Evolutionary conservation across 2,797 vertebrate genomes (phyloP).

Genomic region (Eleutherodactylus coqui): DNA sequence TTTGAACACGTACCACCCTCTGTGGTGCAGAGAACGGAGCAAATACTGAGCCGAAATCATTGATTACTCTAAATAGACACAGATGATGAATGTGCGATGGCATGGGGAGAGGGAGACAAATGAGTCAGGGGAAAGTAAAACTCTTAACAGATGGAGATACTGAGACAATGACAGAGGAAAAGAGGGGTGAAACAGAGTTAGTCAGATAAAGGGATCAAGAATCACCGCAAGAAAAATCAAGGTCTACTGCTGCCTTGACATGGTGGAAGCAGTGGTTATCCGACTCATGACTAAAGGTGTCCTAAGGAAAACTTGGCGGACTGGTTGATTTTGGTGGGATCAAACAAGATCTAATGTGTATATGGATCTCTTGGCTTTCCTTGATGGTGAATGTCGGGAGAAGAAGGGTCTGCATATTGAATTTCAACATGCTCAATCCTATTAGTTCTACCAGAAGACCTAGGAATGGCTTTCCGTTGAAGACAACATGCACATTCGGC

Average conservation of each 20-base stretch:
- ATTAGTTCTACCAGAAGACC: background rate
- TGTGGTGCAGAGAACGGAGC: slow-evolving; percentile 36
- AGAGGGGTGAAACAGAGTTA: slow-evolving; percentile 9
- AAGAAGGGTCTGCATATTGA: background rate
- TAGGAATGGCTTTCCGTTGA: background rate
- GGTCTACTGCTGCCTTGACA: background rate
- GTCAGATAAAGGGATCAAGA: background rate
- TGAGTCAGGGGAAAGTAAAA: slow-evolving; percentile 39
- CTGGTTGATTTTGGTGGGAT: background rate
- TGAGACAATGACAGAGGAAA: slow-evolving; percentile 38
- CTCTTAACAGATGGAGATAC: slow-evolving; percentile 15
- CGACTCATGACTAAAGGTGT: background rate
- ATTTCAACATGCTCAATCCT: background rate
- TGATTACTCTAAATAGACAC: slow-evolving; percentile 55
- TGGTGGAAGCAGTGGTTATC: background rate
- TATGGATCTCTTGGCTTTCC: background rate
- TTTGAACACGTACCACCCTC: slow-evolving; percentile 38
- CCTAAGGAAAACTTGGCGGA: too few relatives aligned
- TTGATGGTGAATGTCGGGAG: background rate
- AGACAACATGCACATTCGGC: background rate
- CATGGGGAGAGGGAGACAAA: slow-evolving; percentile 42
- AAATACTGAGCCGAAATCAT: slow-evolving; percentile 42
- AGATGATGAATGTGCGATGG: slow-evolving; percentile 49
- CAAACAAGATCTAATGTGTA: background rate
- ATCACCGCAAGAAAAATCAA: background rate